These are phyloP conservation scores for Semibalanus balanoides DNA, from an alignment of 1,140 invertebrate species.

Conservation along the genomic window DNA sequence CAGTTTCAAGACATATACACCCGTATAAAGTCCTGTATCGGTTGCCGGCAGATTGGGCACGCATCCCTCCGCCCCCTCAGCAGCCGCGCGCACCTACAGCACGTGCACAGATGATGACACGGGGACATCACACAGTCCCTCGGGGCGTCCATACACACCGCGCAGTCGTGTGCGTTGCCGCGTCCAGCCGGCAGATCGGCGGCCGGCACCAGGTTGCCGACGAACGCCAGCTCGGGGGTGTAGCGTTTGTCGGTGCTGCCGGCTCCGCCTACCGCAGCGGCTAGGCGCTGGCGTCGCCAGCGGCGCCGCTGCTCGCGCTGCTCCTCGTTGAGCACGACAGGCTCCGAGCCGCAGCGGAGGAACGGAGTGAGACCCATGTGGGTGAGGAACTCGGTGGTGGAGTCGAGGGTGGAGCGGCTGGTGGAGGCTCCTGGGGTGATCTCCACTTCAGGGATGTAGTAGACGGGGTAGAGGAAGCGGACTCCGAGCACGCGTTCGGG, in stretches of 20 bases:
- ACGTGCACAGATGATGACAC: constrained; percentile 38
- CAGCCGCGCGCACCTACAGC: constrained; percentile 28
- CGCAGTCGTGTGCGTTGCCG: constrained; percentile 32
- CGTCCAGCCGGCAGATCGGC: constrained; percentile 18
- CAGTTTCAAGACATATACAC: constrained; percentile 7
- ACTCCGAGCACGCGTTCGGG: neutral
- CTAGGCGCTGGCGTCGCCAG: constrained; percentile 20
- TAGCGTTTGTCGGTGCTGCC: constrained; percentile 20
- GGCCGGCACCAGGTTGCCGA: constrained; percentile 22
- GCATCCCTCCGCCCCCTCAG: constrained; percentile 26
- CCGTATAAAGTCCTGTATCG: constrained; percentile 25
- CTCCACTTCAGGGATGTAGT: neutral
- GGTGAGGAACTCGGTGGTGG: constrained; percentile 25
- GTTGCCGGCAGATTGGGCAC: constrained; percentile 36
- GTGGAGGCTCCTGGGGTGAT: neutral
- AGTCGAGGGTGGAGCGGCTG: neutral
- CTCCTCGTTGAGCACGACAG: constrained; percentile 33
- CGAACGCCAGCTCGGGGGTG: constrained; percentile 23
- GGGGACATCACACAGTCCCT: constrained; percentile 35
- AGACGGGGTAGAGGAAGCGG: neutral
- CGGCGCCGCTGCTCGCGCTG: constrained; percentile 32
- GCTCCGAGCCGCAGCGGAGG: constrained; percentile 33
- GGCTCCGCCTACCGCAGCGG: constrained; percentile 12
- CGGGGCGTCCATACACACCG: constrained; percentile 35
- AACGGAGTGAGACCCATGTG: constrained; percentile 37